phyloP scores from a whole-genome alignment of 1,140 invertebrate species.

The Samia ricini region DNA sequence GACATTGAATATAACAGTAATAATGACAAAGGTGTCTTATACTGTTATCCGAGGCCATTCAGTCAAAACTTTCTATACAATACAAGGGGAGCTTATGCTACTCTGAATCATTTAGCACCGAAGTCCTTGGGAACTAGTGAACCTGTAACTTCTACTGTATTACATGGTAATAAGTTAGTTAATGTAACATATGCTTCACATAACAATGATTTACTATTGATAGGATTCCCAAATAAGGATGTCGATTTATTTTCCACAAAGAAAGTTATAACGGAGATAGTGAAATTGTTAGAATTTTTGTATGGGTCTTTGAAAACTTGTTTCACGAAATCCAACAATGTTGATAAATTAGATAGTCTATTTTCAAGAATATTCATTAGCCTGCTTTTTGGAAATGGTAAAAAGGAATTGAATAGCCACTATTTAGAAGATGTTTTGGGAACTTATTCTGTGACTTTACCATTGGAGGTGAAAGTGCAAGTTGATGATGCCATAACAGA shows the following conservation, averaged over 20 bases:
- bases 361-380: conserved; percentile 57
- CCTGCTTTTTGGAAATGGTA: conserved; percentile 31
- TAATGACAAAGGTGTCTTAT: conserved; percentile 82
- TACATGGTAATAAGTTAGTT: conserved; percentile 74
- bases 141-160: conserved; percentile 78
- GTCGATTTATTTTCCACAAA: conserved; percentile 59
- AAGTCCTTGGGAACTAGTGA: conserved; percentile 78
- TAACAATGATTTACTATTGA: conserved; percentile 77
- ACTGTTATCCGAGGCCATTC: conserved; percentile 82
- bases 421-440: conserved; percentile 63
- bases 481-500: conserved; percentile 88
- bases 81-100: conserved; percentile 82
- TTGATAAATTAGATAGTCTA: conserved; percentile 60
- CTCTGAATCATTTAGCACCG: conserved; percentile 82
- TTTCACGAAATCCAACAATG: conserved; percentile 65
- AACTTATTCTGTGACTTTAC: conserved; percentile 81
- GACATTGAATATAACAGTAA: conserved; percentile 79
- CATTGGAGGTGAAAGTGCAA: conserved; percentile 86
- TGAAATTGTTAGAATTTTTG: conserved; percentile 61
- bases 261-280: conserved; percentile 69
- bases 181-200: conserved; percentile 79
- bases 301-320: conserved; percentile 62
- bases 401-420: conserved; percentile 21
- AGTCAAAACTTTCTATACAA: conserved; percentile 80
- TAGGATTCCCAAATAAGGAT: conserved; percentile 70